Percentiles rank a stretch among this genome's conserved stretches.
These are phyloP conservation scores for Azemiops feae DNA, from an alignment of 2,113 vertebrate genomes.

Conservation along the genomic window DNA sequence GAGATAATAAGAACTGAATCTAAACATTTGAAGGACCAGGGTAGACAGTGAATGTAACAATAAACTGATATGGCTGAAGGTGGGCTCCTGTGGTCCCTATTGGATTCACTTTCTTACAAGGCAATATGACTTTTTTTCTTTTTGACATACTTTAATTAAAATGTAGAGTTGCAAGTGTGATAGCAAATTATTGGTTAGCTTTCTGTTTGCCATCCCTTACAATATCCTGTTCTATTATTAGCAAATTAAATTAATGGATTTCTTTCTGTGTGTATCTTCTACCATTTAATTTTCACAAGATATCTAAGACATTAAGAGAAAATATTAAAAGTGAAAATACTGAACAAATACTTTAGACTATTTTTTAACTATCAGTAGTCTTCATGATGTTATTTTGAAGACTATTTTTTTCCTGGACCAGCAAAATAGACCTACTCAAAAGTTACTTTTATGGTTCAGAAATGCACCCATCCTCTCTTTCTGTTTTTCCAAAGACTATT, in stretches of 20 bases:
- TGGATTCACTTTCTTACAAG: neutral
- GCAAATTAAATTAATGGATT: neutral
- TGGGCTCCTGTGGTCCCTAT: neutral
- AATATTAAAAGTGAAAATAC: neutral
- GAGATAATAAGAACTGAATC: neutral
- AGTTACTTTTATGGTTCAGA: constrained; percentile 19
- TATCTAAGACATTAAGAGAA: neutral
- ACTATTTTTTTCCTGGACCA: neutral
- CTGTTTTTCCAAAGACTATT: constrained; percentile 11
- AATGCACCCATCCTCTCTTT: constrained; percentile 29
- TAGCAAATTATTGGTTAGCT: neutral
- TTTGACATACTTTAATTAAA: neutral
- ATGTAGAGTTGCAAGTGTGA: neutral
- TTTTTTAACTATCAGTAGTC: neutral
- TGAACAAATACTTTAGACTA: neutral
- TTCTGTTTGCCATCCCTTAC: neutral
- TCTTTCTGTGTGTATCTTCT: neutral
- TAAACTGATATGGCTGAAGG: neutral
- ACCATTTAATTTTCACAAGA: neutral
- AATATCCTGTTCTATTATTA: neutral
- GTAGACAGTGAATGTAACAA: neutral
- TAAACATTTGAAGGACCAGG: neutral
- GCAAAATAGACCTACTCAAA: constrained; percentile 27
- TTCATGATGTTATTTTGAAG: neutral
- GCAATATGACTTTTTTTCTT: neutral